A percentile compares a stretch with the other conserved stretches of the same genome.
Conservation (phyloP, 2,888 invertebrate genomes). For the Latrodectus hesperus region DNA sequence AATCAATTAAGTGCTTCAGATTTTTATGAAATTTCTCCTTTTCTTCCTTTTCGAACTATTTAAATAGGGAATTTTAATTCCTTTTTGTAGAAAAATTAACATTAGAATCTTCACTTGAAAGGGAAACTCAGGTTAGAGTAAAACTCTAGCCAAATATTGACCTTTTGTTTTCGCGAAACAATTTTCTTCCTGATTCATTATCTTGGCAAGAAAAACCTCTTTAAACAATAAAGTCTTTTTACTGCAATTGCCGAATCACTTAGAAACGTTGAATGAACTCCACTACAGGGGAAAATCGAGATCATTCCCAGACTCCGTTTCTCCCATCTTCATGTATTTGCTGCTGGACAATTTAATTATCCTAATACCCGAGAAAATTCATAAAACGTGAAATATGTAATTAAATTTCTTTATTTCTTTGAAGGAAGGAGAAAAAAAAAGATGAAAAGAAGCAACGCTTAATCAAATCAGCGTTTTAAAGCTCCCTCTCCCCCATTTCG, state of each 20-base stretch:
- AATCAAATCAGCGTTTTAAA: constrained; percentile 17
- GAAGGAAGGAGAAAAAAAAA: too few species aligned
- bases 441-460: neutral
- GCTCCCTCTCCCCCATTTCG: neutral
- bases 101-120: too few species aligned
- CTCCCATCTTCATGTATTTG: constrained; percentile 10
- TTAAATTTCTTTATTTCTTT: neutral
- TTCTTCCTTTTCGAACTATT: too few species aligned
- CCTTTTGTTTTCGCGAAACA: neutral
- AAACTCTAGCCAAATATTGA: constrained; percentile 16
- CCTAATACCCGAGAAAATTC: constrained; percentile 20
- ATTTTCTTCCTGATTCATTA: neutral
- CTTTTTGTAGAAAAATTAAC: neutral
- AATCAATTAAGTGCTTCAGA: too few species aligned
- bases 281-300: neutral
- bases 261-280: too few species aligned
- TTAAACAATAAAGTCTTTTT: constrained; percentile 4
- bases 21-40: too few species aligned
- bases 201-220: neutral
- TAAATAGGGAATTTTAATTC: too few species aligned
- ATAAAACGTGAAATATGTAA: constrained; percentile 24
- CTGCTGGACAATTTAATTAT: constrained; percentile 31
- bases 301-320: neutral
- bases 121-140: neutral
- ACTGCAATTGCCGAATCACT: neutral